Conservation (phyloP, 2,113 vertebrate species). For the Monopterus albus region DNA sequence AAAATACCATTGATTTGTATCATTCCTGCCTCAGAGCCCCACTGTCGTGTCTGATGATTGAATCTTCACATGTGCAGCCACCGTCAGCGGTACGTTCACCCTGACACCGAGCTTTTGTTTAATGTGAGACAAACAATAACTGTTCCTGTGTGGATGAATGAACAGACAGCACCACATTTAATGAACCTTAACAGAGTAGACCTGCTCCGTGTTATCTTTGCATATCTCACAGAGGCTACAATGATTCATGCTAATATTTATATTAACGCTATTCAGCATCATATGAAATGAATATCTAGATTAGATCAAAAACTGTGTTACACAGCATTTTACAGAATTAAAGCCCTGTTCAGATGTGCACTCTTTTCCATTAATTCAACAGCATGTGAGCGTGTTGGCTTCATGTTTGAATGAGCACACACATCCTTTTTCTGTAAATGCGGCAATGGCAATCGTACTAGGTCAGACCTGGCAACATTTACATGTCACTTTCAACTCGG, state of each 20-base stretch:
- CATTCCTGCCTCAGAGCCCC: background rate
- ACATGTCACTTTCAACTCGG: too few relatives aligned
- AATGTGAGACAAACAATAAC: background rate
- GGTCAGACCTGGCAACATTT: too few relatives aligned
- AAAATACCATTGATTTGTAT: constrained; percentile 21
- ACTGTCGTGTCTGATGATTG: constrained; percentile 10
- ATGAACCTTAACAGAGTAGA: background rate
- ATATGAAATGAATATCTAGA: background rate
- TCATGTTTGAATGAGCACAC: too few relatives aligned
- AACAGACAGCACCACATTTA: background rate
- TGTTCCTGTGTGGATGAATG: background rate
- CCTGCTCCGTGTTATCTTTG: background rate
- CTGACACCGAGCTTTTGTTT: background rate
- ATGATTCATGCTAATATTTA: background rate
- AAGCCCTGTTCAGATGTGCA: too few relatives aligned
- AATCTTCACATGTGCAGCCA: background rate
- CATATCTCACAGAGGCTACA: background rate
- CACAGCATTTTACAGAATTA: background rate
- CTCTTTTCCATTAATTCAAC: too few relatives aligned
- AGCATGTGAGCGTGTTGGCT: too few relatives aligned
- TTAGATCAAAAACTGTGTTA: too few relatives aligned
- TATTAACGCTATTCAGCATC: background rate
- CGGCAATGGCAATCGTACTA: too few relatives aligned
- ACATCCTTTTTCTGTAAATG: too few relatives aligned
- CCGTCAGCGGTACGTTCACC: background rate